Evolutionary conservation across 2,797 vertebrate genomes (phyloP).

Genomic region (Crenichthys baileyi): DNA sequence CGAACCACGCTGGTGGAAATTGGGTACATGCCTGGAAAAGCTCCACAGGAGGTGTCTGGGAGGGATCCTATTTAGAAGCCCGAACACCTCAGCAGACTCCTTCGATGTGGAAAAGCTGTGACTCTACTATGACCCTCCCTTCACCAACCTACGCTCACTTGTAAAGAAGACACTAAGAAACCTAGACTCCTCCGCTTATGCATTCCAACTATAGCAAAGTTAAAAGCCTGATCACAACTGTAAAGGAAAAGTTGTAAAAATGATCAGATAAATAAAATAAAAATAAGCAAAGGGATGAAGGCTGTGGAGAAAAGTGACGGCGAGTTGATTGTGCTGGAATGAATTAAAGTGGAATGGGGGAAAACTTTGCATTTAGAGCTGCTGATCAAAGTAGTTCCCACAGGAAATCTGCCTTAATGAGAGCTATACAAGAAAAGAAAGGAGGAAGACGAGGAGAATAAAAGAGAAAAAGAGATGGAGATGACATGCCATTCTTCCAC

Average conservation of each 20-base stretch:
- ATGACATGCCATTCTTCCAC: conserved; percentile 51
- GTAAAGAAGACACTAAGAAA: neutral
- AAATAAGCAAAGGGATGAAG: conserved; percentile 38
- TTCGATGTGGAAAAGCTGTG: too few species aligned
- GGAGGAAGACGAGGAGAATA: conserved; percentile 57
- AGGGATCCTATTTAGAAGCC: too few species aligned
- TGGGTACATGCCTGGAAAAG: too few species aligned
- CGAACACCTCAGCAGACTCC: too few species aligned
- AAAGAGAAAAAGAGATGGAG: conserved; percentile 52
- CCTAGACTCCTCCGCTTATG: neutral
- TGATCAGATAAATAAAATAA: neutral
- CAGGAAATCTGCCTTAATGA: conserved; percentile 78
- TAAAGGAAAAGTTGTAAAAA: conserved; percentile 10
- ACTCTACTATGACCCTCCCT: too few species aligned
- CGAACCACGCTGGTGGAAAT: too few species aligned
- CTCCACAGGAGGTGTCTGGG: too few species aligned
- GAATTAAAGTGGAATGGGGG: conserved; percentile 58
- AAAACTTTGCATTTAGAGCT: conserved; percentile 77
- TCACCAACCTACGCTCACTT: too few species aligned
- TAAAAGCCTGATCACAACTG: neutral
- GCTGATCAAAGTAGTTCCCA: conserved; percentile 79
- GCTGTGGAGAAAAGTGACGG: conserved; percentile 60
- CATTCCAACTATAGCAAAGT: neutral
- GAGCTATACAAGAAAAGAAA: conserved; percentile 62
- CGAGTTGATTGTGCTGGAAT: conserved; percentile 57